Evolutionary conservation across 2,888 invertebrate genomes (phyloP).

Genomic region (Lagria hirta): DNA sequence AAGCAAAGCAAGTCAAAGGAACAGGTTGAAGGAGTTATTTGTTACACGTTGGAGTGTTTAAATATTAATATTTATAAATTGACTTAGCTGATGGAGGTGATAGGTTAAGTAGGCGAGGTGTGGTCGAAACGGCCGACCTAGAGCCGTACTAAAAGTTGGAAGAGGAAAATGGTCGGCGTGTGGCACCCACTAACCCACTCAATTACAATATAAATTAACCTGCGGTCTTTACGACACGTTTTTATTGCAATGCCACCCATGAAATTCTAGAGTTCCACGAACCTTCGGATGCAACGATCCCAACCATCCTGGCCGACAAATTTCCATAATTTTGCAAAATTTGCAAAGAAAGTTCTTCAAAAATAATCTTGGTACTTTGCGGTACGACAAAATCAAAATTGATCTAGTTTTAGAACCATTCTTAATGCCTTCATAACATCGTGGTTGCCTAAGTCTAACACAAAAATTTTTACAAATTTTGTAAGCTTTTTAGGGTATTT

Average conservation of each 20-base stretch:
- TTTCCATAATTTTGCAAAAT: too few species aligned
- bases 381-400: too few species aligned
- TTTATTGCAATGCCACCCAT: conserved; percentile 27
- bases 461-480: too few species aligned
- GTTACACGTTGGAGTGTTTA: conserved; percentile 48
- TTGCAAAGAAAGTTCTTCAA: too few species aligned
- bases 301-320: too few species aligned
- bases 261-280: too few species aligned
- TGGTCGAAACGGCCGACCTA: conserved; percentile 38
- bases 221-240: conserved; percentile 27
- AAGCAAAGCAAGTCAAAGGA: neutral
- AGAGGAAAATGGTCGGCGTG: conserved; percentile 22
- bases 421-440: too few species aligned
- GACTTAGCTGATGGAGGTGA: conserved; percentile 51
- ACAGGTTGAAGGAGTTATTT: conserved; percentile 33
- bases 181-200: conserved; percentile 29
- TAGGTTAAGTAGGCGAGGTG: conserved; percentile 53
- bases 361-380: too few species aligned
- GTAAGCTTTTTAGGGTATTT: too few species aligned
- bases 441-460: too few species aligned
- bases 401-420: too few species aligned
- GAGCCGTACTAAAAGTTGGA: conserved; percentile 31
- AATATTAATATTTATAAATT: conserved; percentile 53
- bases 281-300: too few species aligned
- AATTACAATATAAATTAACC: conserved; percentile 33